These are phyloP conservation scores for Hylaea fasciaria DNA, from an alignment of 2,888 invertebrate genomes.

Conservation along the genomic window DNA sequence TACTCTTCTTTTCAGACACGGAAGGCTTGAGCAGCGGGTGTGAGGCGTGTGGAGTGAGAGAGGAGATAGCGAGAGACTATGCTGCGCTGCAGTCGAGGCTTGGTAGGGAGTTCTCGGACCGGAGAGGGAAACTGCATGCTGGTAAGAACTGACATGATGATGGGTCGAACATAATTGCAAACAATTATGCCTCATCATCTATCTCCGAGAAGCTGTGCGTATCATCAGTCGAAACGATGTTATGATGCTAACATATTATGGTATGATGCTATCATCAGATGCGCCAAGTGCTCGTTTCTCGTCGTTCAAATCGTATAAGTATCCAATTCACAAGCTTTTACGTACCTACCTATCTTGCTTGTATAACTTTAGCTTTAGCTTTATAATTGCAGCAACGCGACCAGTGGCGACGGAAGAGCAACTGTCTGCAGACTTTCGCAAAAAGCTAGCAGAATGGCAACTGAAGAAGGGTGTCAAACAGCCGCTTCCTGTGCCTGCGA, in stretches of 20 bases:
- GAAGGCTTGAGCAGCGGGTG: slow-evolving; percentile 79
- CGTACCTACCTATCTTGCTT: too few relatives aligned
- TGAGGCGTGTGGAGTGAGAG: slow-evolving; percentile 79
- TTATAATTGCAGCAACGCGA: slow-evolving; percentile 54
- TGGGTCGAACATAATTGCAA: too few relatives aligned
- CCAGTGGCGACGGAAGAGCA: slow-evolving; percentile 87
- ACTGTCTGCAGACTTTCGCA: slow-evolving; percentile 91
- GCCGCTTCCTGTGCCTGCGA: slow-evolving; percentile 83
- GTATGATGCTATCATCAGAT: too few relatives aligned
- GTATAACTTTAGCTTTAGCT: too few relatives aligned
- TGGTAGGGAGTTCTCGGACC: slow-evolving; percentile 90
- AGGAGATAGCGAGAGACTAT: slow-evolving; percentile 90
- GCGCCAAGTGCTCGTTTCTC: too few relatives aligned
- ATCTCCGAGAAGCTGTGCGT: too few relatives aligned
- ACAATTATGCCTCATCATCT: too few relatives aligned
- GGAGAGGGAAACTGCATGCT: slow-evolving; percentile 75
- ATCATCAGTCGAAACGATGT: too few relatives aligned
- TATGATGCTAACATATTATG: too few relatives aligned
- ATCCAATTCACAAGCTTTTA: too few relatives aligned
- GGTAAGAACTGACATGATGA: background rate
- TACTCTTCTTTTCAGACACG: slow-evolving; percentile 60
- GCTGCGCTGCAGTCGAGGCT: slow-evolving; percentile 89
- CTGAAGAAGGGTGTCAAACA: slow-evolving; percentile 85
- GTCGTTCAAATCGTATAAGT: too few relatives aligned
- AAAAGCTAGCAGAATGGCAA: slow-evolving; percentile 95